These are phyloP conservation scores for Plutella xylostella DNA, from an alignment of 2,888 invertebrate genomes.

Conservation along the genomic window DNA sequence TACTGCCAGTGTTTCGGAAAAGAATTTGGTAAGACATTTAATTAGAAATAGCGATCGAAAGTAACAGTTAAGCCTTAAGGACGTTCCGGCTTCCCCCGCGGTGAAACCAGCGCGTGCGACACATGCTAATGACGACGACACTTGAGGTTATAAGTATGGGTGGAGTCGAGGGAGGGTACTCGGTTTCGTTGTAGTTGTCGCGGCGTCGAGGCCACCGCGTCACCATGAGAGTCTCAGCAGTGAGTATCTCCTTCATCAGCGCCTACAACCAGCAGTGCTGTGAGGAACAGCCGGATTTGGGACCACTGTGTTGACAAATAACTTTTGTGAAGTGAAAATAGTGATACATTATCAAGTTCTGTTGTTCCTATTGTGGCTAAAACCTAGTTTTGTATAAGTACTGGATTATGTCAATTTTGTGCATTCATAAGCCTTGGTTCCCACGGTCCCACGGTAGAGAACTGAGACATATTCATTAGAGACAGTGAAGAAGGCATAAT, in stretches of 20 bases:
- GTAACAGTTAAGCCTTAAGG: constrained; percentile 40
- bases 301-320: too few relatives aligned
- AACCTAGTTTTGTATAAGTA: too few relatives aligned
- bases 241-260: too few relatives aligned
- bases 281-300: neutral
- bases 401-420: too few relatives aligned
- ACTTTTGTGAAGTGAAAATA: too few relatives aligned
- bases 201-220: constrained; percentile 38
- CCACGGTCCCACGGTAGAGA: too few relatives aligned
- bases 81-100: constrained; percentile 44
- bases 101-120: constrained; percentile 49
- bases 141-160: constrained; percentile 63
- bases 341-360: too few relatives aligned
- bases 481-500: too few relatives aligned
- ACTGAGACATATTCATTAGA: too few relatives aligned
- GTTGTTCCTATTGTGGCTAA: too few relatives aligned
- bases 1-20: constrained; percentile 21
- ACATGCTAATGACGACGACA: constrained; percentile 49
- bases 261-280: too few relatives aligned
- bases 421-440: too few relatives aligned
- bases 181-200: constrained; percentile 38
- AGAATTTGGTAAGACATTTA: constrained; percentile 27
- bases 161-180: constrained; percentile 31
- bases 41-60: constrained; percentile 44
- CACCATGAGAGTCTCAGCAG: constrained; percentile 43